Conservation (phyloP, 2,113 vertebrate species). For the Psilopogon haemacephalus region DNA sequence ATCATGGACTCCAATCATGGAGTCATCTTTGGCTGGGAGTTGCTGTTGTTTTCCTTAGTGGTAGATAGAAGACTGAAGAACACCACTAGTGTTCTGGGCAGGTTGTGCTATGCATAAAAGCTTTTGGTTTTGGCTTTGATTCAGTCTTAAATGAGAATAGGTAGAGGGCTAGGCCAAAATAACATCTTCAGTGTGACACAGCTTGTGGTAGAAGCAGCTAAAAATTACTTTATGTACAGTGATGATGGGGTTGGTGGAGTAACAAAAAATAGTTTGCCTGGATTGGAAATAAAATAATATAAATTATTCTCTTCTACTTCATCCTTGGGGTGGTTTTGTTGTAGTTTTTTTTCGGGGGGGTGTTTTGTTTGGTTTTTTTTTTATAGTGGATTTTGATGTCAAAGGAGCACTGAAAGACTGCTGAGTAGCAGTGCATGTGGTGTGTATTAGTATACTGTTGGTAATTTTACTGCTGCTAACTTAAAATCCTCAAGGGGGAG, state of each 20-base stretch:
- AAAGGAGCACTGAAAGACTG: constrained; percentile 65
- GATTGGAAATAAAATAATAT: not conserved
- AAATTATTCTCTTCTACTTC: constrained; percentile 67
- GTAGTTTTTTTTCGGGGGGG: constrained; percentile 7
- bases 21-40: not conserved
- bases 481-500: constrained; percentile 97
- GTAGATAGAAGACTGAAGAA: not conserved
- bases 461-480: constrained; percentile 99
- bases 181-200: not conserved
- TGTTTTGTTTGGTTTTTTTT: not conserved
- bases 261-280: constrained; percentile 6
- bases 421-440: constrained; percentile 88
- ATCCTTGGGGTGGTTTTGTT: constrained; percentile 68
- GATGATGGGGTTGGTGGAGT: constrained; percentile 4
- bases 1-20: too few relatives aligned
- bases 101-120: not conserved
- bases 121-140: not conserved
- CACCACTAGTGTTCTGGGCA: not conserved
- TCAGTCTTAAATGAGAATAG: not conserved
- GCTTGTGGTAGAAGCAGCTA: not conserved
- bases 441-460: constrained; percentile 96
- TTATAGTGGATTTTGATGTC: constrained; percentile 51
- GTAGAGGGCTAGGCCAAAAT: not conserved
- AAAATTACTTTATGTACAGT: not conserved
- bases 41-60: not conserved